These are phyloP conservation scores for Anolis apletophallus DNA, from an alignment of 2,797 vertebrate species.

Conservation along the genomic window DNA sequence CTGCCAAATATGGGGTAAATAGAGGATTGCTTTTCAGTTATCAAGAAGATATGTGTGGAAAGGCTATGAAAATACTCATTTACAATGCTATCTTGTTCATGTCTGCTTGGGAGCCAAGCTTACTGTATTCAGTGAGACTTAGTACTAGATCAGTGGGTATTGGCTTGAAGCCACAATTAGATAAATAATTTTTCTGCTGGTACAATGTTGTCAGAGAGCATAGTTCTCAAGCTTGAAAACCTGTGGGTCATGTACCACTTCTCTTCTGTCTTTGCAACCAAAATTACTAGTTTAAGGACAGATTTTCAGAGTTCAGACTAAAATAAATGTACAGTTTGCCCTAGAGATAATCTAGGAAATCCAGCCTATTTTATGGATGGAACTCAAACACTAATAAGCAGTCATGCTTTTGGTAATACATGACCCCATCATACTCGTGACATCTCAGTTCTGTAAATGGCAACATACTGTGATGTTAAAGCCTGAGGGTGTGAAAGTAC, in stretches of 20 bases:
- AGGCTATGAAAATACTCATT: not conserved
- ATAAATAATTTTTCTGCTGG: not conserved
- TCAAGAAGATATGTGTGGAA: not conserved
- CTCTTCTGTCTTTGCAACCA: not conserved
- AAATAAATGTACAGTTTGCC: not conserved
- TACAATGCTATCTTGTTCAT: not conserved
- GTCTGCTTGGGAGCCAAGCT: not conserved
- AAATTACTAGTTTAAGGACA: not conserved
- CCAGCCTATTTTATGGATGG: not conserved
- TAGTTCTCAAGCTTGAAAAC: not conserved
- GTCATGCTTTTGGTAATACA: conserved; percentile 3
- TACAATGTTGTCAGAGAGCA: not conserved
- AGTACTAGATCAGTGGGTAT: not conserved
- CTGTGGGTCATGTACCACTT: not conserved
- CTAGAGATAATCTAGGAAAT: not conserved
- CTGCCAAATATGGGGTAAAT: not conserved
- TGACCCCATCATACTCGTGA: conserved; percentile 49
- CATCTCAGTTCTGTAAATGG: conserved; percentile 54
- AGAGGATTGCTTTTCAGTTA: not conserved
- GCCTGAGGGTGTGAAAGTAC: conserved; percentile 63
- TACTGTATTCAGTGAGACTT: not conserved
- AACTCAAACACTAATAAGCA: conserved; percentile 18
- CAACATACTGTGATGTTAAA: conserved; percentile 66
- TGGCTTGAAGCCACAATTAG: not conserved
- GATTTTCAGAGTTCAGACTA: not conserved